Evolutionary conservation across 2,113 vertebrate species (phyloP).

Genomic region (Microtus ochrogaster): DNA sequence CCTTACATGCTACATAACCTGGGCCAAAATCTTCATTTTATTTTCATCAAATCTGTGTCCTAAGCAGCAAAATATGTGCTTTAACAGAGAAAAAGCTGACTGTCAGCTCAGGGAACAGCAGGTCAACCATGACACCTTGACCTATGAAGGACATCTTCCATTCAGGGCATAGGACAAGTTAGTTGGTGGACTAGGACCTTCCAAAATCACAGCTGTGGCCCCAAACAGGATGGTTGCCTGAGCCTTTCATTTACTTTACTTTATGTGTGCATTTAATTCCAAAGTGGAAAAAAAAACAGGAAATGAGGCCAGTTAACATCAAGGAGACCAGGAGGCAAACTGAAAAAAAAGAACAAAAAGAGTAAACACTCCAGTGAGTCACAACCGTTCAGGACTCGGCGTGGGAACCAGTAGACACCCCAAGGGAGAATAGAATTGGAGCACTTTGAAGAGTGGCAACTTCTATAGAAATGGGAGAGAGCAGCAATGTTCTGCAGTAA

Average conservation of each 20-base stretch:
- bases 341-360: constrained; percentile 71
- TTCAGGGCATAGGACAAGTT: not conserved
- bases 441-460: not conserved
- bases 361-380: constrained; percentile 69
- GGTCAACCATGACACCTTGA: constrained; percentile 2
- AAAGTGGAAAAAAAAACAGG: constrained; percentile 71
- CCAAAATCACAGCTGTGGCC: constrained; percentile 51
- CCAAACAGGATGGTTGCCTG: constrained; percentile 50
- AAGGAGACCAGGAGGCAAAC: constrained; percentile 66
- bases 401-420: constrained; percentile 50
- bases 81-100: constrained; percentile 60
- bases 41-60: constrained; percentile 46
- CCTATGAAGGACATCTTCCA: not conserved
- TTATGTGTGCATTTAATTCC: constrained; percentile 65
- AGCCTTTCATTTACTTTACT: constrained; percentile 69
- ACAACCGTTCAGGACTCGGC: constrained; percentile 40
- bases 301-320: constrained; percentile 73
- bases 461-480: constrained; percentile 39
- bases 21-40: constrained; percentile 56
- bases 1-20: constrained; percentile 27
- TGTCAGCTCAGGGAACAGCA: not conserved
- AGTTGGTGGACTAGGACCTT: constrained; percentile 19
- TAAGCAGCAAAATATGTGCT: constrained; percentile 61
- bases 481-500: not conserved
- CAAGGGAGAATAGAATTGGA: constrained; percentile 20